Evolutionary conservation across 2,888 invertebrate species (phyloP).

Genomic region (Drosophila picticornis): DNA sequence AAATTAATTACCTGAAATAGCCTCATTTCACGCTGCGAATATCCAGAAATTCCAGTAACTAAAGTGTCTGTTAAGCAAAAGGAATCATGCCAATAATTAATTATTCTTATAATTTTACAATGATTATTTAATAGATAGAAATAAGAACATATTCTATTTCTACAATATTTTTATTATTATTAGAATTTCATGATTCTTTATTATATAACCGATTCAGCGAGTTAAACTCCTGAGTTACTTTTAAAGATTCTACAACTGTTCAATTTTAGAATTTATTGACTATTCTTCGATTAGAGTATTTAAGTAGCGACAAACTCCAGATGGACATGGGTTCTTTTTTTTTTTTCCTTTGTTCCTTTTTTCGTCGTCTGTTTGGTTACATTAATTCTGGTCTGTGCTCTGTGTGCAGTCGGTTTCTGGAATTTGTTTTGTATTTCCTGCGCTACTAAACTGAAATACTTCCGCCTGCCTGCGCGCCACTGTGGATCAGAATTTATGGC

Average conservation of each 20-base stretch:
- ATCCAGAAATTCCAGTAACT: not conserved
- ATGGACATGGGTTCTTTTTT: slow-evolving; percentile 3
- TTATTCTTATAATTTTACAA: not conserved
- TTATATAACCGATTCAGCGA: not conserved
- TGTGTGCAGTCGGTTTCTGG: slow-evolving; percentile 26
- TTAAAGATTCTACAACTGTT: not conserved
- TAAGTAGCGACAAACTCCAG: slow-evolving; percentile 19
- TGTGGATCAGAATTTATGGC: slow-evolving; percentile 68
- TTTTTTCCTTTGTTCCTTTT: slow-evolving; percentile 1
- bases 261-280: not conserved
- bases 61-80: not conserved
- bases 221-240: not conserved
- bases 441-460: slow-evolving; percentile 67
- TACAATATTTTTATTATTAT: not conserved
- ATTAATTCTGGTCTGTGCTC: slow-evolving; percentile 59
- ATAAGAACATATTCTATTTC: not conserved
- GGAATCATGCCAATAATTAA: not conserved
- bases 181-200: not conserved
- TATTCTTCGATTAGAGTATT: slow-evolving; percentile 29
- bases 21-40: not conserved
- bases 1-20: not conserved
- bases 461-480: slow-evolving; percentile 66
- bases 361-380: slow-evolving; percentile 52
- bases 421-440: slow-evolving; percentile 77
- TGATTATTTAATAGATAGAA: not conserved